A percentile compares a stretch with the other conserved stretches of the same genome.
phyloP scores from a whole-genome alignment of 2,888 invertebrate species.

The Tetranychus piercei region DNA sequence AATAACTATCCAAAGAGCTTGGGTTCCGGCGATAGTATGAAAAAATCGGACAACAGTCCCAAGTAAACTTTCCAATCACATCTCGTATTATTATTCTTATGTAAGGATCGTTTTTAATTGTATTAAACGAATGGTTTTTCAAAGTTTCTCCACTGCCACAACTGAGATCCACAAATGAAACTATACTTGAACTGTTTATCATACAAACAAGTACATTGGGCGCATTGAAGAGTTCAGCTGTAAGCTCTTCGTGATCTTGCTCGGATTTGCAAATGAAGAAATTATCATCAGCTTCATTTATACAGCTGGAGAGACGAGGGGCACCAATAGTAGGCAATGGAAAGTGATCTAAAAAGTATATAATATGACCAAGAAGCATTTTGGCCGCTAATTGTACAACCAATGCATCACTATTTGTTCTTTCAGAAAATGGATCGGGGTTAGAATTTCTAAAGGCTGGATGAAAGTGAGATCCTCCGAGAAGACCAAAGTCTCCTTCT shows the following conservation, averaged over 20 bases:
- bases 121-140: not conserved
- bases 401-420: not conserved
- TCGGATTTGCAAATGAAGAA: not conserved
- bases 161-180: slow-evolving; percentile 64
- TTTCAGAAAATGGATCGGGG: not conserved
- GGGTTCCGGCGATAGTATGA: not conserved
- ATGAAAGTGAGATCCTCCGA: not conserved
- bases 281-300: slow-evolving; percentile 72
- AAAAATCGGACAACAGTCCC: slow-evolving; percentile 83
- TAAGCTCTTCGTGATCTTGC: slow-evolving; percentile 40
- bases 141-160: not conserved
- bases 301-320: slow-evolving; percentile 65
- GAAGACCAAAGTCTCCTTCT: not conserved
- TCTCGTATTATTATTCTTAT: slow-evolving; percentile 71
- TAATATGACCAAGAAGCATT: slow-evolving; percentile 61
- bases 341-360: slow-evolving; percentile 82
- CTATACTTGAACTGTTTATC: slow-evolving; percentile 53
- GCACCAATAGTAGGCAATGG: slow-evolving; percentile 68
- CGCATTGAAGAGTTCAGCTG: slow-evolving; percentile 58
- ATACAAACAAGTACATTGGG: slow-evolving; percentile 72
- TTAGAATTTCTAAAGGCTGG: not conserved
- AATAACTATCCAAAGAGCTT: slow-evolving; percentile 2
- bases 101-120: not conserved
- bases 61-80: slow-evolving; percentile 79
- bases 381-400: slow-evolving; percentile 39